A percentile compares a stretch with the other conserved stretches of the same genome.
Evolutionary conservation across 2,113 vertebrate genomes (phyloP).

Genomic region (Tychaedon coryphoeus): DNA sequence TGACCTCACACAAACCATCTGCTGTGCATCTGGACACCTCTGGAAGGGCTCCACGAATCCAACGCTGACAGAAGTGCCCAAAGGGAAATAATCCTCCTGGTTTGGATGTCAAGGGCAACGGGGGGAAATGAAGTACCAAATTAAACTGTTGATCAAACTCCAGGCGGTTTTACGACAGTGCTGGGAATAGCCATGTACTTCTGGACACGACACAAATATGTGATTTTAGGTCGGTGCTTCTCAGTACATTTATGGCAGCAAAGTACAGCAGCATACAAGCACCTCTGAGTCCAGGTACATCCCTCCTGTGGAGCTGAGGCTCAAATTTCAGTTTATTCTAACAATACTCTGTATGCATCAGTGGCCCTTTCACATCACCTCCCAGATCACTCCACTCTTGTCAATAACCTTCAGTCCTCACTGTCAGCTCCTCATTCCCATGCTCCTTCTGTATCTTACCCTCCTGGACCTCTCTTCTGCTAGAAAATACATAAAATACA

Average conservation of each 20-base stretch:
- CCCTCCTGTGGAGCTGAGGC: not conserved
- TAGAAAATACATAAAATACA: not conserved
- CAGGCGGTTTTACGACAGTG: not conserved
- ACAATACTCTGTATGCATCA: not conserved
- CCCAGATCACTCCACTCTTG: not conserved
- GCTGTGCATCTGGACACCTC: not conserved
- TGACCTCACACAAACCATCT: not conserved
- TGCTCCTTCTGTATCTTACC: not conserved
- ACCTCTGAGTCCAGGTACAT: not conserved
- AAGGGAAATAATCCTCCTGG: not conserved
- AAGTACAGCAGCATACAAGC: not conserved
- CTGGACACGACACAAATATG: not conserved
- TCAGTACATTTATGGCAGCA: not conserved
- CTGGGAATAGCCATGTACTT: not conserved
- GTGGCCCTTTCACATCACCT: not conserved
- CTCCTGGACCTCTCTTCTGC: not conserved
- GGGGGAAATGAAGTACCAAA: not conserved
- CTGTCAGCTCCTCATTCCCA: not conserved
- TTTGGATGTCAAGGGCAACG: not conserved
- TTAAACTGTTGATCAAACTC: not conserved
- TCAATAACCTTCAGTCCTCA: not conserved
- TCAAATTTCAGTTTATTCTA: not conserved
- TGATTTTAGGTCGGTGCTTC: not conserved
- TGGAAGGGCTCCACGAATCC: not conserved
- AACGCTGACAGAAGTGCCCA: rapidly evolving